phyloP scores from a whole-genome alignment of 2,113 vertebrate genomes.

The Sinocyclocheilus maitianheensis region DNA sequence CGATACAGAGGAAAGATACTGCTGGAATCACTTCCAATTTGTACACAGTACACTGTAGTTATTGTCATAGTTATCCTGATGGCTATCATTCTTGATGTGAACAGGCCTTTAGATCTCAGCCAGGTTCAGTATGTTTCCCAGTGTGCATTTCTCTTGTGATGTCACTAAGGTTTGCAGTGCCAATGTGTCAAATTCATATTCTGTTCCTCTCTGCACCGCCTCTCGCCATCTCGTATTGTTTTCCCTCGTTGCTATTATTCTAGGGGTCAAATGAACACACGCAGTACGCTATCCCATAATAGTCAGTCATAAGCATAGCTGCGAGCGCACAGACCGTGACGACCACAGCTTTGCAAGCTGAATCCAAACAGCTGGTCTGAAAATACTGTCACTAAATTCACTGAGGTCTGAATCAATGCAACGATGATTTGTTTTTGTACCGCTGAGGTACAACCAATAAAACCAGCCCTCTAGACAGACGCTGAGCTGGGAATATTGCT shows the following conservation, averaged over 20 bases:
- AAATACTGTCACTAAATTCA: background rate
- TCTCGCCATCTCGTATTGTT: background rate
- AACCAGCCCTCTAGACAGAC: background rate
- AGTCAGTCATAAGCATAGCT: conserved; percentile 2
- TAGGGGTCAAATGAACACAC: conserved; percentile 4
- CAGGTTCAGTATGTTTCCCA: background rate
- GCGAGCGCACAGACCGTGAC: background rate
- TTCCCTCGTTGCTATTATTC: background rate
- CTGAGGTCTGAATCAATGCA: background rate
- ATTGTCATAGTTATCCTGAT: no score
- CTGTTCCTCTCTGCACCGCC: background rate
- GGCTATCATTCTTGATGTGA: background rate
- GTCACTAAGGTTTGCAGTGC: background rate
- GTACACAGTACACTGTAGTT: no score
- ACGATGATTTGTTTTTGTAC: background rate
- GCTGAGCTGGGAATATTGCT: background rate
- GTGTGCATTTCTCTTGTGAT: background rate
- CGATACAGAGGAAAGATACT: background rate
- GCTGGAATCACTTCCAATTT: background rate
- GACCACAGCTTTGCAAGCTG: background rate
- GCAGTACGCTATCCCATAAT: conserved; percentile 3
- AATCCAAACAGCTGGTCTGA: background rate
- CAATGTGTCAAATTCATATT: background rate
- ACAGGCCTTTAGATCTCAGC: background rate
- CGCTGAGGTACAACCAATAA: background rate